A percentile compares a stretch with the other conserved stretches of the same genome.
Conservation (phyloP, 1,140 invertebrate genomes). For the Cyphomyrmex costatus region DNA sequence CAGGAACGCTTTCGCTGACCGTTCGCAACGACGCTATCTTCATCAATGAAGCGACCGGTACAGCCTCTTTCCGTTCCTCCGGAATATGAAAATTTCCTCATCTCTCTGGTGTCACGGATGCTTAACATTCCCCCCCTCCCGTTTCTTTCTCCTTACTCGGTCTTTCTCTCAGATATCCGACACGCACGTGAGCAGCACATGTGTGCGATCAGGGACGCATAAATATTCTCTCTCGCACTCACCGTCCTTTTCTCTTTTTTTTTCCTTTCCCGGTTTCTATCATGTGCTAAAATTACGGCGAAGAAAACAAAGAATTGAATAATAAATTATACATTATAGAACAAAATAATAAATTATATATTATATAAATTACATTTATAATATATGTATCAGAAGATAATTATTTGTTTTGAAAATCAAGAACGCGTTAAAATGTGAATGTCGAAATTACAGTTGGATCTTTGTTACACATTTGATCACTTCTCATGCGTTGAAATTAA, state of each 20-base stretch:
- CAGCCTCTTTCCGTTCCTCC: conserved; percentile 57
- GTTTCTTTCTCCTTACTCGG: not conserved
- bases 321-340: conserved; percentile 15
- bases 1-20: not conserved
- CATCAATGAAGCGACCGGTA: conserved; percentile 61
- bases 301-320: not conserved
- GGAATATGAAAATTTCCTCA: conserved; percentile 52
- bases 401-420: not conserved
- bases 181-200: conserved; percentile 69
- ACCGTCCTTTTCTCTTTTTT: not conserved
- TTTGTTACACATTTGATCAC: not conserved
- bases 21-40: conserved; percentile 25
- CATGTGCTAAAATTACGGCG: not conserved
- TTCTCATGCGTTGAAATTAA: not conserved
- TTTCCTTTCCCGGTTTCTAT: not conserved
- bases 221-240: not conserved
- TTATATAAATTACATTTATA: conserved; percentile 25
- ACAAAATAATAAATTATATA: not conserved
- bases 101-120: conserved; percentile 35
- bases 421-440: conserved; percentile 22
- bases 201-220: conserved; percentile 56
- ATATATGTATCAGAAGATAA: not conserved
- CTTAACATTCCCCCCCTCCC: conserved; percentile 11
- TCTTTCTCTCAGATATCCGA: not conserved
- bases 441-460: not conserved